Evolutionary conservation across 1,140 invertebrate species (phyloP), one percentile per base, ranked within the genome.

Genomic region (Trichomalopsis sarcophagae): DNA sequence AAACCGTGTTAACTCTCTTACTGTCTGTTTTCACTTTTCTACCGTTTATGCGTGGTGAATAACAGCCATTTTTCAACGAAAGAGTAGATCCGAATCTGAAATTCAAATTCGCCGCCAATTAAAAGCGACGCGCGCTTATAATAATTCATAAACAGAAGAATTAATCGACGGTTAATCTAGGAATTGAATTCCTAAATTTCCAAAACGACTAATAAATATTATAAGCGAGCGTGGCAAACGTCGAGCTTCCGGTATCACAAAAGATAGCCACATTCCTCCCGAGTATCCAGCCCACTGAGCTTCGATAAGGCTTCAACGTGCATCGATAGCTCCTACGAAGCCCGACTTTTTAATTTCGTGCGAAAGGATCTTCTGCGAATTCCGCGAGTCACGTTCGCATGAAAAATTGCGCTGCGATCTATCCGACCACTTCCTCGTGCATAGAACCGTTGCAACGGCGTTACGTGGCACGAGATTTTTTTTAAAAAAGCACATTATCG

Each of bases 231-330:
- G 23, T 62, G 27, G 13, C 75, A 50, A 73, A n/a, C 10, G 33
- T 14, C n/a, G 11, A 21, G 36, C 21, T 79, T 84, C 76, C 83
- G 83, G 68, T 79, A 9, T 73, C 62, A 55, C 66, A 69, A 74
- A 40, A 84, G 47, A 55, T 36, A 11, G 13, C 17, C 66, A 21
- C 83, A 84, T 80, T 79, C 83, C 44, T 62, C 0, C n/a, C 0
- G 14, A 62, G 14, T 33, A 7, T 62, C n/a, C 44, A 55, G 47
- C 33, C 62, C 21, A 40, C 13, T 71, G 40, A 5, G 76, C 27
- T 78, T 69, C 62, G 21, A 69, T 80, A 62, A 33, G 83, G 83
- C 68, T 80, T 84, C 83, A 74, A 79, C 14, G n/a, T 79, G 77
- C 27, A 62, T 62, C 21, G 2, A 68, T 44, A 76, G 14, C 33